phyloP scores from a whole-genome alignment of 2,113 vertebrate species.

The Sorex fumeus region DNA sequence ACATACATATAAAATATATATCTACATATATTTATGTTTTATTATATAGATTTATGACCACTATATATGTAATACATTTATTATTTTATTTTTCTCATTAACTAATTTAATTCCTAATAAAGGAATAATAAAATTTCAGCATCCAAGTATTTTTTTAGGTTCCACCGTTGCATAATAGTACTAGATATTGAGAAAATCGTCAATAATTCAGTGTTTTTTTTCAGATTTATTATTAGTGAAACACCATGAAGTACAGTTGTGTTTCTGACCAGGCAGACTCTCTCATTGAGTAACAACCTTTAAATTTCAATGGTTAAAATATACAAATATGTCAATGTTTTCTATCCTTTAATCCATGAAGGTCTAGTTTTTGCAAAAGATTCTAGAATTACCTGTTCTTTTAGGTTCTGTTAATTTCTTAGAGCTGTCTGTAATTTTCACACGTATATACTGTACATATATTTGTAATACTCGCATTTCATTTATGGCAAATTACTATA shows the following conservation, averaged over 20 bases:
- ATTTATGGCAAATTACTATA: background rate
- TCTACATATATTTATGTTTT: background rate
- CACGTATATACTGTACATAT: background rate
- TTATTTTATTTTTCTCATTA: background rate
- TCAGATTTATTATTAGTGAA: too few relatives aligned
- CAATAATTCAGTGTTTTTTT: background rate
- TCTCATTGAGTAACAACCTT: background rate
- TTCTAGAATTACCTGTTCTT: background rate
- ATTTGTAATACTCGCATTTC: background rate
- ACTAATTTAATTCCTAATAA: conserved; percentile 2
- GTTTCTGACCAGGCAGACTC: background rate
- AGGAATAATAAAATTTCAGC: conserved; percentile 34
- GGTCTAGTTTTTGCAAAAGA: conserved; percentile 15
- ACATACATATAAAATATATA: background rate
- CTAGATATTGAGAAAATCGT: background rate
- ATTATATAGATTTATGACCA: background rate
- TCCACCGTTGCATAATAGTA: background rate
- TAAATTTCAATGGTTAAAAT: conserved; percentile 7
- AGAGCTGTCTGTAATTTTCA: background rate
- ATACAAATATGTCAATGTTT: background rate
- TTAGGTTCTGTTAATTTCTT: conserved; percentile 6
- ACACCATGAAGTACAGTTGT: too few relatives aligned
- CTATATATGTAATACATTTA: background rate
- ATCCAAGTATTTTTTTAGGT: background rate
- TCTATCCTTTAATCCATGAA: background rate